Evolutionary conservation across 1,140 invertebrate species (phyloP), one percentile per base, ranked within the genome.

Genomic region (Rhyacophila brunnea): DNA sequence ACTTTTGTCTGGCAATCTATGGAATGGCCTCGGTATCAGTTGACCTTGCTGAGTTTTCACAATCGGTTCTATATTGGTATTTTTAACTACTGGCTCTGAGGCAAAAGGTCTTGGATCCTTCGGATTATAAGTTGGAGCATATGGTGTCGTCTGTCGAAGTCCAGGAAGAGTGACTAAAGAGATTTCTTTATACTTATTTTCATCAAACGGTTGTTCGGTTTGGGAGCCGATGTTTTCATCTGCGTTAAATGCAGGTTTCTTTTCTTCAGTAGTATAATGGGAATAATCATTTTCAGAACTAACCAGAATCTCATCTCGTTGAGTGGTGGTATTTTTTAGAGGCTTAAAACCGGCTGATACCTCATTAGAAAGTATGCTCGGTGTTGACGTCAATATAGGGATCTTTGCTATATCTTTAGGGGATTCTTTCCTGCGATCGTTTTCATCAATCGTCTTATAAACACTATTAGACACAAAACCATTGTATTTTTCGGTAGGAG

Each of bases 191-290:
- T 64, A 67, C 19, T 67, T 65, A 18, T 60, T 64, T 57, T 55
- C 57, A 52, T 60, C 54, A 56, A 80, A 80, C 15, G 77, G 76
- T 64, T 78, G 74, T 63, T 80, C 77, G n/a, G 77, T 80, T 71
- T 80, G 77, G 13, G 72, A 71, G 52, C 72, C 75, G 48, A 66
- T 51, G 55, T 75, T 73, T 36, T 73, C 71, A 13, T 72, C 62
- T 15, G 68, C 65, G 38, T 65, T 65, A 19, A 65, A 65, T 34
- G 32, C 18, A 1, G 46, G 43, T 46, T 62, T 58, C 13, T 57
- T 34, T 42, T 49, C 44, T 18, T 65, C 64, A 11, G 17, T 15
- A 32, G 23, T 38, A 14, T 56, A 65, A 38, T 40, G 28, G n/a
- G 40, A 32, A 48, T 65, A 62, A 40, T 62, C 56, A 43, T 65